Evolutionary conservation across 2,888 invertebrate genomes (phyloP).

Genomic region (Steinernema scapterisci): DNA sequence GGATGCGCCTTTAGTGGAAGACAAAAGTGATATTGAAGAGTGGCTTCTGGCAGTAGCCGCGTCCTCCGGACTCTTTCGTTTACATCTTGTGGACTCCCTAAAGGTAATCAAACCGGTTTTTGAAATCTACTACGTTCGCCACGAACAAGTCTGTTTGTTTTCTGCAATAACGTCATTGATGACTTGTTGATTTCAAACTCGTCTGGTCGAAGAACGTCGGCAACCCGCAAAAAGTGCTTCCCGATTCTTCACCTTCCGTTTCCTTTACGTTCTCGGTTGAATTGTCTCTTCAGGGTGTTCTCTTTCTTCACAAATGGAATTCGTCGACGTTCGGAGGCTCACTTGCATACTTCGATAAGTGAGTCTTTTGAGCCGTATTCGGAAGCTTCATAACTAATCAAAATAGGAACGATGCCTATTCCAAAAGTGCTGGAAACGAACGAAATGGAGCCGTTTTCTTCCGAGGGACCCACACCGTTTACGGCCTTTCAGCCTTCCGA

Average conservation of each 20-base stretch:
- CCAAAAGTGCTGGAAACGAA: conserved; percentile 6
- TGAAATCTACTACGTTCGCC: background rate
- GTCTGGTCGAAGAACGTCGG: no score
- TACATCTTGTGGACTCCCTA: background rate
- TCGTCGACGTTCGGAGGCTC: conserved; percentile 6
- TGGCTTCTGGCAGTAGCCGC: conserved; percentile 10
- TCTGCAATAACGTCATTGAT: background rate
- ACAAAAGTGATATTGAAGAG: background rate
- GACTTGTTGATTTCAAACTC: background rate
- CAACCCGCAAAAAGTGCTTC: no score
- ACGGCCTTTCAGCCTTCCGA: conserved; percentile 11
- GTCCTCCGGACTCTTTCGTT: conserved; percentile 12
- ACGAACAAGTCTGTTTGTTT: background rate
- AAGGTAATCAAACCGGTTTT: conserved; percentile 4
- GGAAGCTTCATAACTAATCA: no score
- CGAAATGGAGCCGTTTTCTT: background rate
- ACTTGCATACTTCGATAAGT: background rate
- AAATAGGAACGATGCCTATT: background rate
- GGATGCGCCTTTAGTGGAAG: background rate
- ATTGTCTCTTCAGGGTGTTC: background rate
- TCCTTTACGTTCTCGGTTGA: background rate
- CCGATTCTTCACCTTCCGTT: background rate
- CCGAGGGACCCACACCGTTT: background rate
- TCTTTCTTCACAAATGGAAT: conserved; percentile 24
- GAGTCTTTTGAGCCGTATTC: background rate